Evolutionary conservation across 2,888 invertebrate species (phyloP).

Genomic region (Baccha elongata): DNA sequence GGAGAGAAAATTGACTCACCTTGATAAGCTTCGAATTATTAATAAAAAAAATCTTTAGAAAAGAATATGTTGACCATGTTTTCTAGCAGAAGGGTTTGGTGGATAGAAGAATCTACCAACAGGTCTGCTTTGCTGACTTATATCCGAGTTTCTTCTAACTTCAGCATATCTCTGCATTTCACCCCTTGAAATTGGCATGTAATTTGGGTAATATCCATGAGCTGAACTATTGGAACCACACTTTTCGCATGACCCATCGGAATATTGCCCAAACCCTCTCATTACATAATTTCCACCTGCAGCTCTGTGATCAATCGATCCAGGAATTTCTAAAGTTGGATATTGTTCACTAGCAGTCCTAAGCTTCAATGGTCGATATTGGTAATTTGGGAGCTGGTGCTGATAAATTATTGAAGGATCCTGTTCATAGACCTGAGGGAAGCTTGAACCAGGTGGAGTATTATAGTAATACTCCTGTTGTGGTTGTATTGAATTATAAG

Average conservation of each 20-base stretch:
- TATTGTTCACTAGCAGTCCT: neutral
- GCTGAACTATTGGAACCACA: neutral
- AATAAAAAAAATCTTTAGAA: neutral
- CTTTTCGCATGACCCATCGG: neutral
- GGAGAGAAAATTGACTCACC: conserved; percentile 29
- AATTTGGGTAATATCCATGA: neutral
- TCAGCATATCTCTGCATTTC: neutral
- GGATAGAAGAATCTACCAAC: neutral
- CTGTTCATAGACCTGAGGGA: neutral
- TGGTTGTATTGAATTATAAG: neutral
- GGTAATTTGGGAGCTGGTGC: neutral
- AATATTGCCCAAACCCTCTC: neutral
- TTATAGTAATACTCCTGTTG: neutral
- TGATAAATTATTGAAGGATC: neutral
- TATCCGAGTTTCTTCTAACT: neutral
- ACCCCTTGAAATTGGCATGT: neutral
- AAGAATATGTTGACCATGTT: neutral
- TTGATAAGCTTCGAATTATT: conserved; percentile 44
- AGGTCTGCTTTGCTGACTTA: neutral
- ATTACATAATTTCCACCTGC: neutral
- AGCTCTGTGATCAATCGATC: neutral
- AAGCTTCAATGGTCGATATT: neutral
- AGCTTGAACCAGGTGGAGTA: neutral
- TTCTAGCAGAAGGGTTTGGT: neutral
- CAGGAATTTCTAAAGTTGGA: neutral